phyloP scores from a whole-genome alignment of 2,888 invertebrate species.

The Thelaira solivaga region DNA sequence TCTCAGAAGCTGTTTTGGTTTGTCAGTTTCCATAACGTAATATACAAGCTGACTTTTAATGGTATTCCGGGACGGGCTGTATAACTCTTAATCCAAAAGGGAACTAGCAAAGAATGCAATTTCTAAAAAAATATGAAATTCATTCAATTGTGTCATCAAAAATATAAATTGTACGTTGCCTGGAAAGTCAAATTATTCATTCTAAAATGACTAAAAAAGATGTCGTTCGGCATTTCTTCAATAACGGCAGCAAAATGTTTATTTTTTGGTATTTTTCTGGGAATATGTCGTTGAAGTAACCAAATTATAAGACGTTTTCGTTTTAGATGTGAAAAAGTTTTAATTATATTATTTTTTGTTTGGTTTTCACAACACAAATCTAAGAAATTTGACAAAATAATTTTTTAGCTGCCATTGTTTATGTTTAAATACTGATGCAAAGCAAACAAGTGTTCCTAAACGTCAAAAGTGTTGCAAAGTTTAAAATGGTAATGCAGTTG shows the following conservation, averaged over 20 bases:
- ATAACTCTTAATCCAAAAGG: constrained; percentile 10
- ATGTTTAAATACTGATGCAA: neutral
- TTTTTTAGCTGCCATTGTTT: neutral
- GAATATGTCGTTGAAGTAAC: neutral
- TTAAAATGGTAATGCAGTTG: neutral
- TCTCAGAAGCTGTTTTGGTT: constrained; percentile 40
- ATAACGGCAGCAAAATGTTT: constrained; percentile 7
- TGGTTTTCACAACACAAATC: neutral
- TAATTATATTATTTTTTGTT: neutral
- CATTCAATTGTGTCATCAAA: neutral
- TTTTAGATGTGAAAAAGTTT: neutral
- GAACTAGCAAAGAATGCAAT: constrained; percentile 7
- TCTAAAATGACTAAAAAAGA: constrained; percentile 24
- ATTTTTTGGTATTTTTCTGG: constrained; percentile 1
- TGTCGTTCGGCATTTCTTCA: constrained; percentile 22
- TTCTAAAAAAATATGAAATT: constrained; percentile 16
- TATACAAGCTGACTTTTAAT: constrained; percentile 6
- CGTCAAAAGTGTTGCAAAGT: neutral
- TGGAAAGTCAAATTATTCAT: constrained; percentile 8
- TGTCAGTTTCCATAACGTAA: constrained; percentile 34
- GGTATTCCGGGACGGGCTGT: constrained; percentile 25
- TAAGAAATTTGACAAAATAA: neutral
- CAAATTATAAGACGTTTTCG: neutral
- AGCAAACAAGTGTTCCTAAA: neutral
- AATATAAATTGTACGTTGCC: neutral